Base-by-base conservation (phyloP, 2,113 vertebrate genomes). In the Aegithalos caudatus region DNA sequence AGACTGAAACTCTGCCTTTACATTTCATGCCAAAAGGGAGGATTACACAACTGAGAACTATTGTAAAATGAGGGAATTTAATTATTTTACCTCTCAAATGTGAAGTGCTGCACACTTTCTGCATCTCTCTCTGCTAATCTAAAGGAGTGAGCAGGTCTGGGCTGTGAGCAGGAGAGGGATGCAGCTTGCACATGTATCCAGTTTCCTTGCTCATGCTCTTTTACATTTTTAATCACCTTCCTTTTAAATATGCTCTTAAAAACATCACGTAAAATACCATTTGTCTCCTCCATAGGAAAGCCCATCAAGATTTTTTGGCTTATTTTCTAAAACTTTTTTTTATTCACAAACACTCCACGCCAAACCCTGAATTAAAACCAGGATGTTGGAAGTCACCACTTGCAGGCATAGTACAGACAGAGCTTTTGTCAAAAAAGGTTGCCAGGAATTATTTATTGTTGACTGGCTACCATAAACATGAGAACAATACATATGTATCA, bases 211-310 rank as follows among this genome's bases (percentile, higher is more conserved):
- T 90, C 71, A 91, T 94, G 94, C 71, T 86, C 81, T 90, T 88
- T 40, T 94, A 92, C 93, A 97, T 97, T 96, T 97, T 96, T 94
- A 95, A 97, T 95, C 71, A 84, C 70, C 61, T 86, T 87, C 78
- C 61, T 86, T 96, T 96, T 81, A 94, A 92, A 84, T 86, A 50
- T 79, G 78, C 76, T 95, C 72, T 95, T 76, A 56, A 94, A 94
- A 95, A 40, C 84, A 83, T 53, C 56, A 79, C 44, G 77, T 67
- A 83, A 91, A 58, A 91, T 15, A 73, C 12, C 12, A 71, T 70
- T 95, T 86, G 45, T 69, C 69, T 88, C 44, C 45, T 84, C 66
- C 51, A 60, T 7, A 92, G 38, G 31, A 94, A 95, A 94, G 79
- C 21, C 29, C 45, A 82, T 71, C 84, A 91, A 21, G 17, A 64